Conservation (phyloP, 2,797 vertebrate genomes). For the Intellagama lesueurii region DNA sequence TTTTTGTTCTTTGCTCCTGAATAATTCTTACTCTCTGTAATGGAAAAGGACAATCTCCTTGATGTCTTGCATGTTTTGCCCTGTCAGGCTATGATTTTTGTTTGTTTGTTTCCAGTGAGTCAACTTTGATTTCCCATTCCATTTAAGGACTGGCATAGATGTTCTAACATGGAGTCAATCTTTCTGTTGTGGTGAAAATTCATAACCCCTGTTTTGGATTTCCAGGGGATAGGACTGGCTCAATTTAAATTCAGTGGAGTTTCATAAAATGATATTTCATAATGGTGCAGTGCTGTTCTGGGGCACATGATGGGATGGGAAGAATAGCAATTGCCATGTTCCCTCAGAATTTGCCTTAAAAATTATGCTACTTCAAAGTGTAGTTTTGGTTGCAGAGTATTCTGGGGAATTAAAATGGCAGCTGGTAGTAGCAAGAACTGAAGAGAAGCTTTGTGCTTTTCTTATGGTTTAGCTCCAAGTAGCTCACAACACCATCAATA, state of each 20-base stretch:
- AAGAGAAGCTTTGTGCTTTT: not conserved
- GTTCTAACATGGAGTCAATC: not conserved
- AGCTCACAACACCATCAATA: not conserved
- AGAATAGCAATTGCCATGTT: not conserved
- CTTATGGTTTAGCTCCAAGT: not conserved
- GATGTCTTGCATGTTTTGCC: no score
- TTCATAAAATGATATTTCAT: not conserved
- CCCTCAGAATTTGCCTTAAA: not conserved
- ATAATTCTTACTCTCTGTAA: not conserved
- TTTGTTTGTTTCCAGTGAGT: not conserved
- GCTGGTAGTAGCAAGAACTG: not conserved
- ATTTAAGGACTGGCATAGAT: not conserved
- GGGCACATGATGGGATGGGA: not conserved
- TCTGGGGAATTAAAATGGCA: not conserved
- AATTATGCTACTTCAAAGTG: not conserved
- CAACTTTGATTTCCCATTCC: not conserved
- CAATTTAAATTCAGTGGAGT: not conserved
- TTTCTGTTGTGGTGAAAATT: not conserved
- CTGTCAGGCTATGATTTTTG: not conserved
- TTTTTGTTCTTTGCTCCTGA: constrained; percentile 31
- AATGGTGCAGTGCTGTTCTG: not conserved
- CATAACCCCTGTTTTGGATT: not conserved
- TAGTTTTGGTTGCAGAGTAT: not conserved
- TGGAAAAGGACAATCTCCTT: not conserved
- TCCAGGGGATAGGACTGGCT: not conserved